Evolutionary conservation across 2,888 invertebrate species (phyloP), one percentile per base, ranked within the genome.

Genomic region (Hyles lineata): DNA sequence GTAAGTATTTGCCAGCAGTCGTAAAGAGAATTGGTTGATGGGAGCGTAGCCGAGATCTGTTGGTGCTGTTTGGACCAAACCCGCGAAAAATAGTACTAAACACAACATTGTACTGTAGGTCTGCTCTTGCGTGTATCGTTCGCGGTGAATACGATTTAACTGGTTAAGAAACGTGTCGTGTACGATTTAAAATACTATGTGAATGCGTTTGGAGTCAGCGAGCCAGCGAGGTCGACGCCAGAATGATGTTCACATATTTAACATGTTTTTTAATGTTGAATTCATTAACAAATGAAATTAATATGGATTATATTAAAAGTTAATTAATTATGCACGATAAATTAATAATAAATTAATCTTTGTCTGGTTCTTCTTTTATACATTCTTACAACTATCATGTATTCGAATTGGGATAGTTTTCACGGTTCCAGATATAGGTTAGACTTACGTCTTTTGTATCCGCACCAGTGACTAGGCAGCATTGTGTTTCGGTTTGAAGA

Each of bases 1-100:
- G 79, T 90, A 91, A 2, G 90, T 89, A 72, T 93, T 91, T 75
- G 92, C 90, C 3, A 94, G 81, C 23, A 94, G 79, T 74, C 87
- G 86, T 11, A 93, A 78, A 0, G 93, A 86, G 76, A 94, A 94
- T 73, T 89, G 84, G 74, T 93, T 94, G 1, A 93, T 81, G 0
- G 89, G 85, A 3, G 83, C 77, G 70, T 90, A 91, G 78, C 90
- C 87, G 23, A 82, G 74, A 19, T 87, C 79, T 60, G 82, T 82
- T 0, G 93, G 87, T 23, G 91, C 89, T 61, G 90, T 85, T 67
- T 84, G 76, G 5, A 85, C 89, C 23, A 88, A 74, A 76, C 85
- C 83, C 58, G 87, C 76, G 69, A 90, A 79, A 35, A 61, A 9
- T 35, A 74, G 60, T 69, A 71, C 52, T n/a, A 69, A 67, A 60